Evolutionary conservation across 2,113 vertebrate species (phyloP).

Genomic region (Atherinomorus stipes): DNA sequence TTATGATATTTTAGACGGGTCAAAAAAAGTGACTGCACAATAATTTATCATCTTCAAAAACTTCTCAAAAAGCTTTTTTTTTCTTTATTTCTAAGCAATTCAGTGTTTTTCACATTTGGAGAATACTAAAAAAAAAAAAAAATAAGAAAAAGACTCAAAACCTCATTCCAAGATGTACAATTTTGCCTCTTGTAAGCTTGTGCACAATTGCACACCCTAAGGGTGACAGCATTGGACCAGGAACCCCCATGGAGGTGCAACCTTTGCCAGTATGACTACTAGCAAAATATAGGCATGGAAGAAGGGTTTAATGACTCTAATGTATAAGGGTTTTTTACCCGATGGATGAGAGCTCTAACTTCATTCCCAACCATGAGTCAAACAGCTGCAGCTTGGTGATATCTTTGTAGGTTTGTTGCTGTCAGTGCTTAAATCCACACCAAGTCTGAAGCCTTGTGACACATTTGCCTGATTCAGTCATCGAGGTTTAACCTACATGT

Average conservation of each 20-base stretch:
- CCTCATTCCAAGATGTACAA: conserved; percentile 38
- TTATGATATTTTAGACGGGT: conserved; percentile 8
- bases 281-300: conserved; percentile 2
- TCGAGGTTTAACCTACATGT: conserved; percentile 1
- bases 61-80: conserved; percentile 15
- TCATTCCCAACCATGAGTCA: conserved; percentile 22
- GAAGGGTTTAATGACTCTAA: conserved; percentile 11
- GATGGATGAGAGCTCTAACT: conserved; percentile 7
- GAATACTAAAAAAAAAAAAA: too few species aligned
- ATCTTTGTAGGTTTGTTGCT: conserved; percentile 4
- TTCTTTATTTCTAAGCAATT: conserved; percentile 15
- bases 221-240: conserved; percentile 48
- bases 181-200: conserved; percentile 38
- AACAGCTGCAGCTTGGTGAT: conserved; percentile 20
- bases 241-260: conserved; percentile 58
- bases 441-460: conserved; percentile 42
- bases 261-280: conserved; percentile 45
- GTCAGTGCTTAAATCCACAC: conserved; percentile 13
- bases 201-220: conserved; percentile 48
- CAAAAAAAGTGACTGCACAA: conserved; percentile 32
- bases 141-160: conserved; percentile 21
- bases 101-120: conserved; percentile 30
- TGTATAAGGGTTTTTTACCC: neutral
- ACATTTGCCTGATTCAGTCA: conserved; percentile 32
- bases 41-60: conserved; percentile 38